phyloP scores from a whole-genome alignment of 2,888 invertebrate species.

The Lycophotia porphyrea region DNA sequence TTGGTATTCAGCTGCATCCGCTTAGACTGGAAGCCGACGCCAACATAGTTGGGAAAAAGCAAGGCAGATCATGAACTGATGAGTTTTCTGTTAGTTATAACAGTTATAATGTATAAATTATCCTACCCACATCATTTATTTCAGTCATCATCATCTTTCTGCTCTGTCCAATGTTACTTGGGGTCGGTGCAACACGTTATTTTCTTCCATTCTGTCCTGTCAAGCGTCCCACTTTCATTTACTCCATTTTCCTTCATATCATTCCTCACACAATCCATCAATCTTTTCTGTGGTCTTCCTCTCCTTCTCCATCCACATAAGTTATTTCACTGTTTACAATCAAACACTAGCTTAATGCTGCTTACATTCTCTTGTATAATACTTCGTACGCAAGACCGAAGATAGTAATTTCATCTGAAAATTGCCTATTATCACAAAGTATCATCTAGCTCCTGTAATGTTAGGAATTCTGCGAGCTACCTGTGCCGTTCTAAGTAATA shows the following conservation, averaged over 20 bases:
- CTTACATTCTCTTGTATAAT: not conserved
- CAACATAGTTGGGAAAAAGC: not conserved
- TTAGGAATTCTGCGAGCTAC: slow-evolving; percentile 9
- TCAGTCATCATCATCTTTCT: not conserved
- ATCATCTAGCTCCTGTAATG: not conserved
- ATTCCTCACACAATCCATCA: not conserved
- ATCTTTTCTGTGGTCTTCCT: not conserved
- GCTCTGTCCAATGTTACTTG: not conserved
- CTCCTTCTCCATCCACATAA: not conserved
- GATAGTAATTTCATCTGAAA: not conserved
- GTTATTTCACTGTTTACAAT: not conserved
- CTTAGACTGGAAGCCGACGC: no score
- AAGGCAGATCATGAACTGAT: not conserved
- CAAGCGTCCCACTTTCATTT: not conserved
- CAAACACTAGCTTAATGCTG: not conserved
- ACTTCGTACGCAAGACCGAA: not conserved
- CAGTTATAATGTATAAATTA: no score
- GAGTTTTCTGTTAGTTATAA: not conserved
- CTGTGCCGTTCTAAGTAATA: not conserved
- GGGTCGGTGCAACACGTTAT: not conserved
- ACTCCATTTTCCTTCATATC: not conserved
- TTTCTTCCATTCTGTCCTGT: not conserved
- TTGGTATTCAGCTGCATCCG: not conserved
- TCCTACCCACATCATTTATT: not conserved
- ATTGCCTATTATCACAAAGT: slow-evolving; percentile 1